These are phyloP conservation scores for Carassius auratus DNA, from an alignment of 2,113 vertebrate species.

Conservation along the genomic window DNA sequence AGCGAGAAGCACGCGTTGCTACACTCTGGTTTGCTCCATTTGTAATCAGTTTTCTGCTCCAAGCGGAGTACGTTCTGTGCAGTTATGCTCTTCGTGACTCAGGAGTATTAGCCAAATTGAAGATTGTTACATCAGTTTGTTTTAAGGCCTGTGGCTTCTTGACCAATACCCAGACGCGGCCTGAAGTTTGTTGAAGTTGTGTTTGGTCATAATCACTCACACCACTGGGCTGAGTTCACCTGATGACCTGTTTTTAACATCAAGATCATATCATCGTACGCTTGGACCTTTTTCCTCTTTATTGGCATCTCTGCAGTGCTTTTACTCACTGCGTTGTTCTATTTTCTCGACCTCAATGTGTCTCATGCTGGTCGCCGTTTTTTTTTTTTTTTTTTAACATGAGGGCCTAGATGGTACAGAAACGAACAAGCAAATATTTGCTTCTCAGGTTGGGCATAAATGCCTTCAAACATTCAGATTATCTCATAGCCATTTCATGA, in stretches of 20 bases:
- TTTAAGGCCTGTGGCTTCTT: slow-evolving; percentile 62
- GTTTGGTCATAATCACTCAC: slow-evolving; percentile 66
- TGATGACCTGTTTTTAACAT: background rate
- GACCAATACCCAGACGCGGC: slow-evolving; percentile 56
- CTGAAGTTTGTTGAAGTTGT: slow-evolving; percentile 69
- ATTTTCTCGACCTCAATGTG: background rate
- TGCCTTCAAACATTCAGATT: background rate
- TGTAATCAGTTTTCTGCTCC: slow-evolving; percentile 54
- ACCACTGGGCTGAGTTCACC: slow-evolving; percentile 36
- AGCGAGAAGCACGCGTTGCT: slow-evolving; percentile 36
- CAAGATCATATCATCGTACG: background rate
- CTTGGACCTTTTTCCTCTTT: background rate
- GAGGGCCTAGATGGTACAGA: background rate
- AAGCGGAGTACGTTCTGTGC: slow-evolving; percentile 43
- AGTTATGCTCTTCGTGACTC: slow-evolving; percentile 67
- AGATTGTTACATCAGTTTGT: slow-evolving; percentile 57
- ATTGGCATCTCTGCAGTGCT: background rate
- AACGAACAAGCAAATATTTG: slow-evolving; percentile 32
- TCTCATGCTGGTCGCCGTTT: background rate
- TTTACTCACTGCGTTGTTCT: background rate
- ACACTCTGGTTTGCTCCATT: background rate
- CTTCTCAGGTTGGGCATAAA: background rate
- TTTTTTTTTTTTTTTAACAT: background rate
- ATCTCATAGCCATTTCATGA: background rate
- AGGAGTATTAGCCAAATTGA: slow-evolving; percentile 67